phyloP scores from a whole-genome alignment of 30 jellyfish, hydroid and myxozoan species.

The Haliclystus octoradiatus region DNA sequence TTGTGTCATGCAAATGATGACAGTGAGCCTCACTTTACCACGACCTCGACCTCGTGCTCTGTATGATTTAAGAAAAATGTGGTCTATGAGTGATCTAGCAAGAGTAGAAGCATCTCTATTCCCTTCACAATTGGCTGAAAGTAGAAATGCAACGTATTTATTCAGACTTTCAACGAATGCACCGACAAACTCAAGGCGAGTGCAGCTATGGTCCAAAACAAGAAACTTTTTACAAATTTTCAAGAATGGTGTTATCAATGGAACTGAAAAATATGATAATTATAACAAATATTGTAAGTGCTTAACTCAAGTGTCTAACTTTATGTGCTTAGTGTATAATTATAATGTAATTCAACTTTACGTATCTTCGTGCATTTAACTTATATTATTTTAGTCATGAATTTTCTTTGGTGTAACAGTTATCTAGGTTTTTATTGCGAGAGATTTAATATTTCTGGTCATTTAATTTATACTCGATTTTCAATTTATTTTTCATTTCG shows the following conservation, averaged over 20 bases:
- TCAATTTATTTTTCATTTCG: too few relatives aligned
- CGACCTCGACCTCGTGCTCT: conserved; percentile 2
- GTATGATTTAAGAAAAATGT: neutral
- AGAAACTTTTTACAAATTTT: conserved; percentile 32
- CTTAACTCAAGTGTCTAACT: neutral
- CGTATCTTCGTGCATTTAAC: too few relatives aligned
- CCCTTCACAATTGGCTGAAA: neutral
- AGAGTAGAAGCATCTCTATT: neutral
- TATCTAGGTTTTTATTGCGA: too few relatives aligned
- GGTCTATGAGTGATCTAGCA: neutral
- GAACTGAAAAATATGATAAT: conserved; percentile 20
- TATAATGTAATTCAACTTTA: too few relatives aligned
- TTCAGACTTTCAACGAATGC: conserved; percentile 4
- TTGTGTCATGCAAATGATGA: conserved; percentile 16
- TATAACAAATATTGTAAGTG: conserved; percentile 35
- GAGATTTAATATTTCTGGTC: too few relatives aligned
- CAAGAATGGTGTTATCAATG: conserved; percentile 43
- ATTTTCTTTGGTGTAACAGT: too few relatives aligned
- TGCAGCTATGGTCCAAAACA: conserved; percentile 33
- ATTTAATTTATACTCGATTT: too few relatives aligned
- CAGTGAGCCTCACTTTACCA: conserved; percentile 12
- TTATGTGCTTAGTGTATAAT: too few relatives aligned
- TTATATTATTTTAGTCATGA: too few relatives aligned
- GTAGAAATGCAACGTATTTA: neutral
- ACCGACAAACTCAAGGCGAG: conserved; percentile 29